phyloP scores from a whole-genome alignment of 2,113 vertebrate genomes.

The Xenopus borealis region DNA sequence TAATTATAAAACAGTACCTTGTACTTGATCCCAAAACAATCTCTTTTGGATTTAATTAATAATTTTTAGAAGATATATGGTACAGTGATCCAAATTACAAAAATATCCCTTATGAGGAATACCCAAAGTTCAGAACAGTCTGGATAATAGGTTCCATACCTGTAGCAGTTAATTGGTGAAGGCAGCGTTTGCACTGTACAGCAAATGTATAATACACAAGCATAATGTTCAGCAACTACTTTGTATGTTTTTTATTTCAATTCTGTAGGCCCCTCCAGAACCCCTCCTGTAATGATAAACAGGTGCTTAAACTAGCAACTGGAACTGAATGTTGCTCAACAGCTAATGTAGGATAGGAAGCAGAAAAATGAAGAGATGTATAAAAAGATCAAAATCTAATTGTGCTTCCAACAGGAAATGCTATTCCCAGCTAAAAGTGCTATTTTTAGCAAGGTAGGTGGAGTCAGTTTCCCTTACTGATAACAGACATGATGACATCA shows the following conservation, averaged over 20 bases:
- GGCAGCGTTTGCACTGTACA: too few species aligned
- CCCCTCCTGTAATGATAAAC: neutral
- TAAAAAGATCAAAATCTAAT: conserved; percentile 28
- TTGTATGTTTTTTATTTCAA: neutral
- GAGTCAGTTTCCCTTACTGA: conserved; percentile 25
- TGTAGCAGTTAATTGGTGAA: too few species aligned
- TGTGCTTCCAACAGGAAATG: conserved; percentile 36
- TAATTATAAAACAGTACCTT: too few species aligned
- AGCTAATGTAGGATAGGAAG: conserved; percentile 19
- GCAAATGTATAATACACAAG: too few species aligned
- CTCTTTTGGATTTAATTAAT: too few species aligned
- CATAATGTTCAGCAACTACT: too few species aligned
- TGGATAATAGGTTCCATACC: too few species aligned
- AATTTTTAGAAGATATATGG: too few species aligned
- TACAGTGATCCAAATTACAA: too few species aligned
- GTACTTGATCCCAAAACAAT: too few species aligned
- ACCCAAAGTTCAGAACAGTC: too few species aligned
- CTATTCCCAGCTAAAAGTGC: conserved; percentile 32
- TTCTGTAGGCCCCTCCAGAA: neutral
- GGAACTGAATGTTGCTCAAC: neutral
- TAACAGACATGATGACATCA: conserved; percentile 38
- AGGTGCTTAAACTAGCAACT: neutral
- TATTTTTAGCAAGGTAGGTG: conserved; percentile 38
- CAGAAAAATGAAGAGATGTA: conserved; percentile 19
- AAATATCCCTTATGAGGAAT: too few species aligned